Evolutionary conservation across 2,888 invertebrate species (phyloP).

Genomic region (Geotrupes spiniger): DNA sequence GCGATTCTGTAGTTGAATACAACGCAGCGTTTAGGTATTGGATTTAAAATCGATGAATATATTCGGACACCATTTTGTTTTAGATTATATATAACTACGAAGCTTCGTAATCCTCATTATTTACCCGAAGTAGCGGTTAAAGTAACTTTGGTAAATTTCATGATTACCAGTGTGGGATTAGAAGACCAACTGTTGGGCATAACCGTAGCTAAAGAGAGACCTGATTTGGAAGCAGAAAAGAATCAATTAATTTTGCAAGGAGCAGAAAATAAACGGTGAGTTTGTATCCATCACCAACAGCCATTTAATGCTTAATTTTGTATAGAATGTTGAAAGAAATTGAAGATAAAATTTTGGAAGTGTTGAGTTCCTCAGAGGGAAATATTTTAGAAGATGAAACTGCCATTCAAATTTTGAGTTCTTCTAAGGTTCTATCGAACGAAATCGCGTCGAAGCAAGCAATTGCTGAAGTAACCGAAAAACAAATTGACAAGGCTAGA

Average conservation of each 20-base stretch:
- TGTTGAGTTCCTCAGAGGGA: slow-evolving; percentile 68
- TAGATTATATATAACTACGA: slow-evolving; percentile 92
- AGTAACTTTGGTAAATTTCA: slow-evolving; percentile 86
- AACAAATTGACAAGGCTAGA: slow-evolving; percentile 82
- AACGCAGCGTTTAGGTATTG: slow-evolving; percentile 73
- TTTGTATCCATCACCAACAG: not conserved
- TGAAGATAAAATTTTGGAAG: slow-evolving; percentile 85
- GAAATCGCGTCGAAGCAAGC: slow-evolving; percentile 90
- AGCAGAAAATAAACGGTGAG: slow-evolving; percentile 71
- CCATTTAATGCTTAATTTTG: not conserved
- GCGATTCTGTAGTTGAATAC: slow-evolving; percentile 88
- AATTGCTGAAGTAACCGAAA: slow-evolving; percentile 84
- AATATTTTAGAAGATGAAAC: slow-evolving; percentile 90
- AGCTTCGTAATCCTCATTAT: slow-evolving; percentile 90
- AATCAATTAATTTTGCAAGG: slow-evolving; percentile 83
- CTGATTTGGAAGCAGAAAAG: slow-evolving; percentile 89
- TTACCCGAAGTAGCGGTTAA: slow-evolving; percentile 91
- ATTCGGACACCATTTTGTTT: slow-evolving; percentile 25
- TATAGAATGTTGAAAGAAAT: slow-evolving; percentile 75
- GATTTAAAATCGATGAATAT: slow-evolving; percentile 3
- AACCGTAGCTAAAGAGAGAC: slow-evolving; percentile 87
- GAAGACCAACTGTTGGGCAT: slow-evolving; percentile 87
- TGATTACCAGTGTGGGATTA: slow-evolving; percentile 85
- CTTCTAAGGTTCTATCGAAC: slow-evolving; percentile 84
- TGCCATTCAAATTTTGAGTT: slow-evolving; percentile 83